A percentile compares a stretch with the other conserved stretches of the same genome.
Conservation (phyloP, 2,888 invertebrate species). For the Polylopha cassiicola region DNA sequence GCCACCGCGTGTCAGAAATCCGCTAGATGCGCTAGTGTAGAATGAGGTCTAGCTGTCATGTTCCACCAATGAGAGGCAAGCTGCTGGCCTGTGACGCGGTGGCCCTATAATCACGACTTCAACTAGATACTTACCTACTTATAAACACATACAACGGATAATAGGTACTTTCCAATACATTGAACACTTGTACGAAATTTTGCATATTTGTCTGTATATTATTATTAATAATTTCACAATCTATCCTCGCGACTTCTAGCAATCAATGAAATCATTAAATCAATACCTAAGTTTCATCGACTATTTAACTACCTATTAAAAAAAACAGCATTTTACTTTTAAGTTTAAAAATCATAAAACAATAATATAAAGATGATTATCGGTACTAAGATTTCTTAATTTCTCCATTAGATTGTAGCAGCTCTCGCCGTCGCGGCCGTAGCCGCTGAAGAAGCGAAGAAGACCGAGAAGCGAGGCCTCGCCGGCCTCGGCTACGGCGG, state of each 20-base stretch:
- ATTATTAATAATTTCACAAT: background rate
- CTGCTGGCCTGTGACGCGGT: too few relatives aligned
- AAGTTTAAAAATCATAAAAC: background rate
- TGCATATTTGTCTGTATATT: background rate
- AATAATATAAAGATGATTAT: background rate
- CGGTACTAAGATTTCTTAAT: background rate
- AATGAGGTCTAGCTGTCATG: too few relatives aligned
- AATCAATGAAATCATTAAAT: background rate
- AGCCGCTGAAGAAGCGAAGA: slow-evolving; percentile 65
- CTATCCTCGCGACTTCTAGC: background rate
- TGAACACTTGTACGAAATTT: background rate
- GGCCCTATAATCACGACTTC: too few relatives aligned
- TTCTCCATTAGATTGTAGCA: slow-evolving; percentile 47
- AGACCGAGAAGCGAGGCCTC: slow-evolving; percentile 70
- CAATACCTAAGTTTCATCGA: background rate
- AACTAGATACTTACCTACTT: too few relatives aligned
- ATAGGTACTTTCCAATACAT: too few relatives aligned
- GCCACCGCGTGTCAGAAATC: too few relatives aligned
- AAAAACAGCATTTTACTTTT: background rate
- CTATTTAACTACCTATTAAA: background rate
- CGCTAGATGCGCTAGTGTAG: too few relatives aligned
- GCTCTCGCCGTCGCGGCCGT: slow-evolving; percentile 56
- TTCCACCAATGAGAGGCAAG: too few relatives aligned
- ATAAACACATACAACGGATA: too few relatives aligned
- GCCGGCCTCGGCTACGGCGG: slow-evolving; percentile 38